Conservation (phyloP, 2,797 vertebrate species). For the Borostomias antarcticus region DNA sequence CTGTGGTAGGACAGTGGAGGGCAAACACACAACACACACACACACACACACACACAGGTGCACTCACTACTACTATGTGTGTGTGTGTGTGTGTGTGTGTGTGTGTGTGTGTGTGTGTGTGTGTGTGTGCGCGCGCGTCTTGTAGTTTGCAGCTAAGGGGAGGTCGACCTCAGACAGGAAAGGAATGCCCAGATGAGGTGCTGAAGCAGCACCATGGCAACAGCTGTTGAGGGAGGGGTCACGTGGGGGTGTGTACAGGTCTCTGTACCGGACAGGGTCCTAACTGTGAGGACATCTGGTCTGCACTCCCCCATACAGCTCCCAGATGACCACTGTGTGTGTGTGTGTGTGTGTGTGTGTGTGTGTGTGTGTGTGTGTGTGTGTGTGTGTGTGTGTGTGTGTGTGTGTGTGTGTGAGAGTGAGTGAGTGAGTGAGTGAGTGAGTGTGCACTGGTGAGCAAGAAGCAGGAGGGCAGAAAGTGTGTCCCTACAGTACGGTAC, state of each 20-base stretch:
- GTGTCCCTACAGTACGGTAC: slow-evolving; percentile 19
- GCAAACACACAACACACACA: slow-evolving; percentile 17
- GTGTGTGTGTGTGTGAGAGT: not conserved
- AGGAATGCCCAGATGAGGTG: slow-evolving; percentile 43
- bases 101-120: not conserved
- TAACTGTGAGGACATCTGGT: slow-evolving; percentile 12
- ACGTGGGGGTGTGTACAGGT: slow-evolving; percentile 8
- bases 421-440: slow-evolving; percentile 10
- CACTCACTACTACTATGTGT: not conserved
- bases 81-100: not conserved
- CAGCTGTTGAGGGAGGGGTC: slow-evolving; percentile 58
- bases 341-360: not conserved
- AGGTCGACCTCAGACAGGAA: slow-evolving; percentile 48
- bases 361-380: not conserved
- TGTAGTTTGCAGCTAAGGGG: slow-evolving; percentile 1
- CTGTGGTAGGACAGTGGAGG: slow-evolving; percentile 4
- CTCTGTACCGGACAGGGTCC: slow-evolving; percentile 20
- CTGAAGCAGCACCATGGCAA: slow-evolving; percentile 38
- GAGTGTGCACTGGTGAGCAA: slow-evolving; percentile 29
- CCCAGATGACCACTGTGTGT: slow-evolving; percentile 23
- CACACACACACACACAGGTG: slow-evolving; percentile 7
- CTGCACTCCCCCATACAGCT: slow-evolving; percentile 24
- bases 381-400: not conserved
- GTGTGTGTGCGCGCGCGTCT: too few relatives aligned
- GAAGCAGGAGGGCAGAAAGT: slow-evolving; percentile 31